phyloP scores from a whole-genome alignment of 2,888 invertebrate species.

The Hypena proboscidalis region DNA sequence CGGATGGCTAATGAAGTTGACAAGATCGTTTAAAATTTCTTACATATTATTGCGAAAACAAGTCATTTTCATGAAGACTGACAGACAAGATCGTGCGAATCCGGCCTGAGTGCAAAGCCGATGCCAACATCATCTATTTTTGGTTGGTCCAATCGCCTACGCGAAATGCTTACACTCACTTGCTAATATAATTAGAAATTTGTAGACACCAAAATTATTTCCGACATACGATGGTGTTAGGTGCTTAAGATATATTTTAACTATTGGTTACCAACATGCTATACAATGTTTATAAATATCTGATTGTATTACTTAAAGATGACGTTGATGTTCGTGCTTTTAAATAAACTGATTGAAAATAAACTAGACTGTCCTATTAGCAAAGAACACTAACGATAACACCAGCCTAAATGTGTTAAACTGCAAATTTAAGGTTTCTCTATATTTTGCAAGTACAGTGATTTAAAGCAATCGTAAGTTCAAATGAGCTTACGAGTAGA shows the following conservation, averaged over 20 bases:
- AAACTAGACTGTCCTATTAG: too few species aligned
- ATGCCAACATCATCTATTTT: slow-evolving; percentile 80
- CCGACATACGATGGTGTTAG: slow-evolving; percentile 40
- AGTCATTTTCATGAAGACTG: slow-evolving; percentile 47
- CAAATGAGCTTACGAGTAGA: too few species aligned
- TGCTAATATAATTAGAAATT: slow-evolving; percentile 81
- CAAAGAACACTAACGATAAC: too few species aligned
- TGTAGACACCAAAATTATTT: slow-evolving; percentile 69
- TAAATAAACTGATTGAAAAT: too few species aligned
- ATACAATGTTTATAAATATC: background rate
- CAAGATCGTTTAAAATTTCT: slow-evolving; percentile 9
- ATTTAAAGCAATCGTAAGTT: too few species aligned
- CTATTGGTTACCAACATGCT: slow-evolving; percentile 13
- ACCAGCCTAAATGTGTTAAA: too few species aligned
- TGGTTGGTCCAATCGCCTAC: slow-evolving; percentile 70
- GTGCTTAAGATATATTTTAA: slow-evolving; percentile 30
- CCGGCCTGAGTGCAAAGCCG: slow-evolving; percentile 56
- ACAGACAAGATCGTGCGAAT: slow-evolving; percentile 46
- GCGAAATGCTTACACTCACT: slow-evolving; percentile 82
- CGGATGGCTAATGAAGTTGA: slow-evolving; percentile 8
- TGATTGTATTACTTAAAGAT: too few species aligned
- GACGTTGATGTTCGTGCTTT: too few species aligned
- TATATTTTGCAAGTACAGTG: too few species aligned
- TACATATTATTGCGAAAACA: slow-evolving; percentile 29
- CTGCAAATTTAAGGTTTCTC: too few species aligned